Conservation (phyloP, 2,113 vertebrate genomes). For the Rattus rattus region DNA sequence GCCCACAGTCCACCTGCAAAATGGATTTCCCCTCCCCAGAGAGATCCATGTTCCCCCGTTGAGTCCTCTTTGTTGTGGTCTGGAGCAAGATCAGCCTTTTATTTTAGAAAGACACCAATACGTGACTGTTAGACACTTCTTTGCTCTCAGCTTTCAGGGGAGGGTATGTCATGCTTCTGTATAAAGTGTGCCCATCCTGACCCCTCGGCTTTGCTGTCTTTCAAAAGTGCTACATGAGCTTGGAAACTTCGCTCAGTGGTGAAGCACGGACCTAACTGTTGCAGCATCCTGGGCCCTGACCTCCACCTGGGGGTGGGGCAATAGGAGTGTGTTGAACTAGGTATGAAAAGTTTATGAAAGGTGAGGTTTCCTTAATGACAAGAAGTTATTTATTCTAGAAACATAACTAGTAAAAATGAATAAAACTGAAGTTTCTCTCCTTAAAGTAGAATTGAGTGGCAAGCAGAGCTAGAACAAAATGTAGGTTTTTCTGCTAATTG, state of each 20-base stretch:
- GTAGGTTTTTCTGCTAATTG: not conserved
- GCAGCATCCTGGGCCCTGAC: too few relatives aligned
- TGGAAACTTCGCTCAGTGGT: not conserved
- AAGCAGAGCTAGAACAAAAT: conserved; percentile 3
- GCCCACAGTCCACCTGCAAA: not conserved
- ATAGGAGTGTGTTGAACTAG: not conserved
- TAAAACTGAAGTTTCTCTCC: not conserved
- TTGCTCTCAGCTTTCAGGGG: not conserved
- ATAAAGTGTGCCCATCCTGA: not conserved
- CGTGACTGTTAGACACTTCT: not conserved
- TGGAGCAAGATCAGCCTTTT: not conserved
- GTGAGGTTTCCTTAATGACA: not conserved
- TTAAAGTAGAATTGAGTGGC: not conserved
- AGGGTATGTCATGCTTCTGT: not conserved
- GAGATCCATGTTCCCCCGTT: not conserved
- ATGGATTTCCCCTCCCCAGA: not conserved
- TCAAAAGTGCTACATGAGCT: not conserved
- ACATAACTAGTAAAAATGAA: not conserved
- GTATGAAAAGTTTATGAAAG: not conserved
- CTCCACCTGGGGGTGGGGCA: not conserved
- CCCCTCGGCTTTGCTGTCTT: not conserved
- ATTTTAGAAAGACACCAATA: not conserved
- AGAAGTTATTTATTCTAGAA: not conserved
- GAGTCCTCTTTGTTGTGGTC: not conserved
- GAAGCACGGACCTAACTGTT: not conserved